Evolutionary conservation across 2,888 invertebrate species (phyloP).

Genomic region (Morpho deidamia): DNA sequence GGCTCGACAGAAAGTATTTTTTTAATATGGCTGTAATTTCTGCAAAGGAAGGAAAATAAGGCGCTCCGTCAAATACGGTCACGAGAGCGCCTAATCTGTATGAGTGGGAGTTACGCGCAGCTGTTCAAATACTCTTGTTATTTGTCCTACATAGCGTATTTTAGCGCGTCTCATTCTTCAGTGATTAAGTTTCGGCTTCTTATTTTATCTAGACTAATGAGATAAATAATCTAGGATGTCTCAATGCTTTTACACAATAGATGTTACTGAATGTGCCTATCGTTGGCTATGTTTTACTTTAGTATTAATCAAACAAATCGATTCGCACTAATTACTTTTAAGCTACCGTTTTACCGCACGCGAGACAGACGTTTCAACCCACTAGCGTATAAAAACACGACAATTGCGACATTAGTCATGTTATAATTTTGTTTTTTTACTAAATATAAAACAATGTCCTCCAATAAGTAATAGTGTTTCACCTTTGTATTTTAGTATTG

Average conservation of each 20-base stretch:
- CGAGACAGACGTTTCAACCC: constrained; percentile 44
- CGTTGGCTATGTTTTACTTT: constrained; percentile 41
- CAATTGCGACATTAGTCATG: constrained; percentile 41
- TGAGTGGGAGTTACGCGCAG: constrained; percentile 41
- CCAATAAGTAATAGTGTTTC: too few species aligned
- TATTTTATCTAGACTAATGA: too few species aligned
- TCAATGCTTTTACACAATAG: constrained; percentile 26
- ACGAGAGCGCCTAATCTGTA: constrained; percentile 28
- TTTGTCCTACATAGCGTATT: constrained; percentile 42
- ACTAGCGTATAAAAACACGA: constrained; percentile 38
- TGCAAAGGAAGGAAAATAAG: constrained; percentile 5
- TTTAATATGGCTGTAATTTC: constrained; percentile 6
- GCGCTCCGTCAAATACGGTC: constrained; percentile 6
- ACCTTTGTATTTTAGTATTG: too few species aligned
- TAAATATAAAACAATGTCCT: not conserved
- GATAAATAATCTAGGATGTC: too few species aligned
- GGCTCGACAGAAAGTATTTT: constrained; percentile 33
- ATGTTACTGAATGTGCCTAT: constrained; percentile 43
- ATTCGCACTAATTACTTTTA: constrained; percentile 51
- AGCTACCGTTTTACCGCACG: constrained; percentile 45
- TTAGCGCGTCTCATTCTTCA: not conserved
- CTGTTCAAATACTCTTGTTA: constrained; percentile 65
- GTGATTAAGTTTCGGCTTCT: not conserved
- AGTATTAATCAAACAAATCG: constrained; percentile 46
- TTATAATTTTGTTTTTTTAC: constrained; percentile 19